Conservation (phyloP, 2,113 vertebrate species). For the Pachyramphus minor region DNA sequence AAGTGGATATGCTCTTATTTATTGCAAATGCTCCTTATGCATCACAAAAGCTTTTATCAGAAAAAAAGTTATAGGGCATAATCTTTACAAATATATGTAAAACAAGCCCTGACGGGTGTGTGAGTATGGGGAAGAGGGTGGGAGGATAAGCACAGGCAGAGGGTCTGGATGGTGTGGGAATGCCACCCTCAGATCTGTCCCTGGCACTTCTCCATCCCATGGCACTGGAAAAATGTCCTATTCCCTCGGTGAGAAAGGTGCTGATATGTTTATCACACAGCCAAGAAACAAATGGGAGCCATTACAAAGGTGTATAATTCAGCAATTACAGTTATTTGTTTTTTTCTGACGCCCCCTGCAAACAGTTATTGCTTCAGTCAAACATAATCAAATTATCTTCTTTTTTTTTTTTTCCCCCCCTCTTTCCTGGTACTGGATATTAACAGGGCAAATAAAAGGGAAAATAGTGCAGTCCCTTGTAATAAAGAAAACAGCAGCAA, state of each 20-base stretch:
- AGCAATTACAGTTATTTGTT: conserved; percentile 56
- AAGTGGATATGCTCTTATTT: background rate
- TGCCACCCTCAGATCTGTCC: background rate
- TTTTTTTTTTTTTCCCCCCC: background rate
- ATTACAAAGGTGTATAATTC: conserved; percentile 59
- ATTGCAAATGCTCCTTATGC: rapidly evolving
- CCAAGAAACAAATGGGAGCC: conserved; percentile 48
- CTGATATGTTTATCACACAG: background rate
- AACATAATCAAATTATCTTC: conserved; percentile 60
- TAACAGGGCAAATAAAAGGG: conserved; percentile 55
- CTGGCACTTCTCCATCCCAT: background rate
- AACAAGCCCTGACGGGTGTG: background rate
- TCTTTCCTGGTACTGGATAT: background rate
- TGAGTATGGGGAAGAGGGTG: background rate
- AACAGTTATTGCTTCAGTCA: conserved; percentile 58
- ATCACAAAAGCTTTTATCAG: rapidly evolving
- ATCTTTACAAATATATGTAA: background rate
- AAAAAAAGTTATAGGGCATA: background rate
- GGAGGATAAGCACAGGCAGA: background rate
- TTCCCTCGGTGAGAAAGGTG: conserved; percentile 11
- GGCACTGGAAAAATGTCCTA: background rate
- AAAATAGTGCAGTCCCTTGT: conserved; percentile 61
- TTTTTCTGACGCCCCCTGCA: conserved; percentile 43
- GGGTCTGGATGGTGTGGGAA: rapidly evolving
- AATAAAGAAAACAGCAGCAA: conserved; percentile 70